Percentiles rank a stretch among this genome's conserved stretches.
Conservation (phyloP, 2,888 invertebrate genomes). For the Orchesellides sinensis region DNA sequence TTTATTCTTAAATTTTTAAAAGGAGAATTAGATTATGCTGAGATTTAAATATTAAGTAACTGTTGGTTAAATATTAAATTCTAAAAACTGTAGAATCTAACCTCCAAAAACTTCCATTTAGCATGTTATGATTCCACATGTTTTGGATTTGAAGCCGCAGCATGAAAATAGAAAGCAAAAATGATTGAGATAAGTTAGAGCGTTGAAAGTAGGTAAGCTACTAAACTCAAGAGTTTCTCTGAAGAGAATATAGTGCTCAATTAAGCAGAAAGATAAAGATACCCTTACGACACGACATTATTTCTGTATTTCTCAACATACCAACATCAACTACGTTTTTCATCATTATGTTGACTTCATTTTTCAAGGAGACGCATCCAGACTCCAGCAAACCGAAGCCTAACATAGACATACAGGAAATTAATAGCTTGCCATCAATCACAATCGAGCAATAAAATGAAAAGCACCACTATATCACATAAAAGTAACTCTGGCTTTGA, state of each 20-base stretch:
- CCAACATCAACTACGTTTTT: conserved; percentile 95
- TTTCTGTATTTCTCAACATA: conserved; percentile 22
- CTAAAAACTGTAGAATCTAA: neutral
- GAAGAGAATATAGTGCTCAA: conserved; percentile 29
- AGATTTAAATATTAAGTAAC: neutral
- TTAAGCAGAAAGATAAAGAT: conserved; percentile 37
- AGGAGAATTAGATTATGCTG: neutral
- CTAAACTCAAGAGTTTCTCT: no score
- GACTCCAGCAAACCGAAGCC: conserved; percentile 97
- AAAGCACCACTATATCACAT: neutral
- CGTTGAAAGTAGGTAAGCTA: no score
- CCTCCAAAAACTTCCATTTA: no score
- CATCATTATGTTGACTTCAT: conserved; percentile 98
- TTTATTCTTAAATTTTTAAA: no score
- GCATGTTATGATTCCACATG: no score
- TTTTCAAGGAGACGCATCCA: conserved; percentile 94
- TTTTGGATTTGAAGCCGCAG: no score
- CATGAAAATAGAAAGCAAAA: no score
- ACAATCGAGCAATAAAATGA: neutral
- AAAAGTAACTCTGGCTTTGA: neutral
- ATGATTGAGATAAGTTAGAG: no score
- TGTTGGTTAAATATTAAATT: neutral
- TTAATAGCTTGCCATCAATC: conserved; percentile 47
- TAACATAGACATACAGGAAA: conserved; percentile 76
- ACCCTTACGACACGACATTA: neutral